Evolutionary conservation across 2,797 vertebrate genomes (phyloP).

Genomic region (Scleropages formosus): DNA sequence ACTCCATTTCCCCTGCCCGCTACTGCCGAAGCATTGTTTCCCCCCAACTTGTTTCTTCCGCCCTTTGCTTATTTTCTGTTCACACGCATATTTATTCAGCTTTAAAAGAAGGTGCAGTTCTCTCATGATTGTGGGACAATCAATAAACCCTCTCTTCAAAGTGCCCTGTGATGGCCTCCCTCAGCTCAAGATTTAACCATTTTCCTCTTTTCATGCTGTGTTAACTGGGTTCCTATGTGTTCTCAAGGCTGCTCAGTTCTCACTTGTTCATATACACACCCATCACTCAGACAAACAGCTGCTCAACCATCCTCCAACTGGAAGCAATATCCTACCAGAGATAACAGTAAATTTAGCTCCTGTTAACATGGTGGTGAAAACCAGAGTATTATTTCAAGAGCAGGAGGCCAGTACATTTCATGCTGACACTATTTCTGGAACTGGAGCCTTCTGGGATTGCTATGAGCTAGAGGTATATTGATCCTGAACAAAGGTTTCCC

Average conservation of each 20-base stretch:
- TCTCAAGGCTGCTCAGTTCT: slow-evolving; percentile 64
- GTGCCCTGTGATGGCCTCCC: slow-evolving; percentile 2
- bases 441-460: slow-evolving; percentile 50
- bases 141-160: slow-evolving; percentile 9
- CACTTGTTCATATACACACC: slow-evolving; percentile 67
- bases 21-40: slow-evolving; percentile 67
- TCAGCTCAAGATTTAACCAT: slow-evolving; percentile 46
- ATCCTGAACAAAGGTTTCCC: not conserved
- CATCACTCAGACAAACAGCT: slow-evolving; percentile 61
- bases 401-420: slow-evolving; percentile 23
- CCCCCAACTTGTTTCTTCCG: slow-evolving; percentile 64
- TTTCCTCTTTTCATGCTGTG: slow-evolving; percentile 56
- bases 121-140: slow-evolving; percentile 39
- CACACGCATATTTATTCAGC: slow-evolving; percentile 63
- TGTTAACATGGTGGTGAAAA: slow-evolving; percentile 72
- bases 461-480: slow-evolving; percentile 30
- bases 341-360: slow-evolving; percentile 69
- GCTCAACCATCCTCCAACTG: slow-evolving; percentile 57
- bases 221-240: slow-evolving; percentile 62
- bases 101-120: slow-evolving; percentile 47
- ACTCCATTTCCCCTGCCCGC: slow-evolving; percentile 66
- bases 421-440: slow-evolving; percentile 46
- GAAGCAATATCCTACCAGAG: slow-evolving; percentile 67
- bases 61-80: slow-evolving; percentile 51
- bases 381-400: slow-evolving; percentile 57